Evolutionary conservation across 2,888 invertebrate genomes (phyloP).

Genomic region (Leucozona laternaria): DNA sequence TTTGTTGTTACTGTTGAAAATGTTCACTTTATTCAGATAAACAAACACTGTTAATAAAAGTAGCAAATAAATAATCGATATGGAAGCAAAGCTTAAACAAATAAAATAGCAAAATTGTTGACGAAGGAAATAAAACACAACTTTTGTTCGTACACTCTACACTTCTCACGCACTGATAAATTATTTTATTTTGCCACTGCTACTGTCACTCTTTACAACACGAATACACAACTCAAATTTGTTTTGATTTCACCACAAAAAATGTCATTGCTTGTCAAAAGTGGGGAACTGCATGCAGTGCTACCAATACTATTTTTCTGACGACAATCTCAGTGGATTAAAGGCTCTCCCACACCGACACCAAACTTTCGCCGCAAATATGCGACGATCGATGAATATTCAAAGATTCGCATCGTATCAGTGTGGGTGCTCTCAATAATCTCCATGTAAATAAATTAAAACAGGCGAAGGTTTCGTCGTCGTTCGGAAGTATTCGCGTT

Average conservation of each 20-base stretch:
- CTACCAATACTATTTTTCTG: conserved; percentile 29
- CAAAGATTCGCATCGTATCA: too few relatives aligned
- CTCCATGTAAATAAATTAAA: too few relatives aligned
- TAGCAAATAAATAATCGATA: conserved; percentile 46
- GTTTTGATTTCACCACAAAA: conserved; percentile 23
- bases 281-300: conserved; percentile 27
- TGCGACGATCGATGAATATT: too few relatives aligned
- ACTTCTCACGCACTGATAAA: conserved; percentile 42
- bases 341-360: too few relatives aligned
- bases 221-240: conserved; percentile 9
- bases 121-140: conserved; percentile 50
- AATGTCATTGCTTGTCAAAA: conserved; percentile 40
- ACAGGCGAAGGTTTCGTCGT: too few relatives aligned
- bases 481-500: too few relatives aligned
- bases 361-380: too few relatives aligned
- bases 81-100: conserved; percentile 56
- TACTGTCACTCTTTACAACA: conserved; percentile 65
- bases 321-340: too few relatives aligned
- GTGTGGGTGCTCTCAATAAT: too few relatives aligned
- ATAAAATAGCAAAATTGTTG: conserved; percentile 53
- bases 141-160: conserved; percentile 44
- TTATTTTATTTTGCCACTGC: conserved; percentile 35
- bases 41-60: background rate
- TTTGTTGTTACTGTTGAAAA: background rate
- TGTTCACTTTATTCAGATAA: background rate